Percentiles rank a stretch among this genome's conserved stretches.
phyloP scores from a whole-genome alignment of 2,888 invertebrate species.

The Euspilapteryx auroguttella region DNA sequence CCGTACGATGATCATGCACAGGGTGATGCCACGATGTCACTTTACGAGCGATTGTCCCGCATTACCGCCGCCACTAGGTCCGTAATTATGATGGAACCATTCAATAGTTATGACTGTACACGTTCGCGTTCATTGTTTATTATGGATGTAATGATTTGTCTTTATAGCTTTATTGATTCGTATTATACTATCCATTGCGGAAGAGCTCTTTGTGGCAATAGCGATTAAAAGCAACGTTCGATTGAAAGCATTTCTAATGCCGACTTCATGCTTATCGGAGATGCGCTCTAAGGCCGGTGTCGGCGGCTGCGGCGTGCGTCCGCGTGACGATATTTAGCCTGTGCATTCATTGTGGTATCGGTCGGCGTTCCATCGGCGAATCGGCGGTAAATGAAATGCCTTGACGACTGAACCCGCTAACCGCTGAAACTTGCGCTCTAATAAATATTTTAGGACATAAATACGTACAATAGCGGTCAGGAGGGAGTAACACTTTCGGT shows the following conservation, averaged over 20 bases:
- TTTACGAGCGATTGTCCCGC: slow-evolving; percentile 28
- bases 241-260: slow-evolving; percentile 2
- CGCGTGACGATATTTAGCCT: slow-evolving; percentile 9
- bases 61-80: slow-evolving; percentile 10
- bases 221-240: neutral
- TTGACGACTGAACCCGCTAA: no score
- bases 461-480: no score
- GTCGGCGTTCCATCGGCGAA: slow-evolving; percentile 12
- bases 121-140: slow-evolving; percentile 13
- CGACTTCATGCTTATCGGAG: no score
- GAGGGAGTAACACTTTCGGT: no score
- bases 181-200: slow-evolving; percentile 2
- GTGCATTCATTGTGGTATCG: slow-evolving; percentile 44
- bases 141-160: slow-evolving; percentile 11
- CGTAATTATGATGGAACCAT: slow-evolving; percentile 20
- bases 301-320: no score
- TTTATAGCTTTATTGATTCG: slow-evolving; percentile 14
- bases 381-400: no score
- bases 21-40: slow-evolving; percentile 22
- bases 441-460: no score
- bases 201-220: slow-evolving; percentile 3
- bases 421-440: no score
- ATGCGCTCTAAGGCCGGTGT: no score
- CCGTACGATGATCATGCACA: no score
- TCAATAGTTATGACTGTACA: slow-evolving; percentile 13